Evolutionary conservation across 2,797 vertebrate genomes (phyloP).

Genomic region (Hirundo rustica): DNA sequence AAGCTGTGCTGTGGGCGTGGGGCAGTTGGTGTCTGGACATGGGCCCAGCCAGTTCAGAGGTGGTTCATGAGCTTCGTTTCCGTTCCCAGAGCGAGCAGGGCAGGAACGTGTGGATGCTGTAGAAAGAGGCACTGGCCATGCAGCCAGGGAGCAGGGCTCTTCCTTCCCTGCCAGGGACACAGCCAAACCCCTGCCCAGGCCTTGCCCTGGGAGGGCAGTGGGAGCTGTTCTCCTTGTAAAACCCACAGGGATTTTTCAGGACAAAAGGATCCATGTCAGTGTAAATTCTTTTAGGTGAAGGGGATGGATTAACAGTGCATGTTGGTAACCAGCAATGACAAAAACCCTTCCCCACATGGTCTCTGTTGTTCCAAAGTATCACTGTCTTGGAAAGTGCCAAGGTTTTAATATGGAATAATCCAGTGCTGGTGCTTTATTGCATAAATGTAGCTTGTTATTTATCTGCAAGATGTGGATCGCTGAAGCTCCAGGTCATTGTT

Average conservation of each 20-base stretch:
- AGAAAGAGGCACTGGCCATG: accelerated
- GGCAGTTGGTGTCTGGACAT: accelerated
- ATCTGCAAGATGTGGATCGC: conserved; percentile 28
- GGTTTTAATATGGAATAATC: not conserved
- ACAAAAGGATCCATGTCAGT: not conserved
- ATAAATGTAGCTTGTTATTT: conserved; percentile 10
- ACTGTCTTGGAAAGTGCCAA: not conserved
- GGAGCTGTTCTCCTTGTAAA: not conserved
- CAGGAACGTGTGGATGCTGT: not conserved
- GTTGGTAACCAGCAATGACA: not conserved
- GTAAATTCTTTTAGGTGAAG: not conserved
- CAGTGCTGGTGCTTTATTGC: not conserved
- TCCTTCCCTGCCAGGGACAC: not conserved
- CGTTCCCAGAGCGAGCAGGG: not conserved
- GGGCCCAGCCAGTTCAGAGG: not conserved
- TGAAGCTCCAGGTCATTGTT: conserved; percentile 49
- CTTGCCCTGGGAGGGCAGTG: not conserved
- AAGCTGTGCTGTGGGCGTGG: not conserved
- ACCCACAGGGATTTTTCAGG: not conserved
- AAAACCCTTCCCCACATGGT: not conserved
- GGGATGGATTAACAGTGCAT: not conserved
- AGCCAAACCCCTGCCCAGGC: not conserved
- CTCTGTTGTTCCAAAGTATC: not conserved
- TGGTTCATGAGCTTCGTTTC: not conserved
- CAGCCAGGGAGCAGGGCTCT: not conserved